Conservation (phyloP, 2,888 invertebrate genomes). For the Hybos culiciformis region DNA sequence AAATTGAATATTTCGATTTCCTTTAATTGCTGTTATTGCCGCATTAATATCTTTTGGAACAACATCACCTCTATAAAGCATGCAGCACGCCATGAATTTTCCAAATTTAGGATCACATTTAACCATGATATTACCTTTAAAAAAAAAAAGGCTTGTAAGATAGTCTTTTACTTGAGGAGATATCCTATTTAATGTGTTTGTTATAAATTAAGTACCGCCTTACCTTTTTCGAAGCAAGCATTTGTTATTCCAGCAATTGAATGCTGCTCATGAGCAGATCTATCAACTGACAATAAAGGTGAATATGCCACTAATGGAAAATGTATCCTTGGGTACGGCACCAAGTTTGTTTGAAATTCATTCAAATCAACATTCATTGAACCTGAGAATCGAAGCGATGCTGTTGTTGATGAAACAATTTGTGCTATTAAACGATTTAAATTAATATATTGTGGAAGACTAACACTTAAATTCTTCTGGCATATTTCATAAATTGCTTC, state of each 20-base stretch:
- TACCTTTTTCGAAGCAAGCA: conserved; percentile 77
- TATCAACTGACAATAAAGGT: conserved; percentile 25
- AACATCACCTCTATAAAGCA: conserved; percentile 80
- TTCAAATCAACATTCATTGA: conserved; percentile 78
- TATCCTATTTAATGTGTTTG: too few relatives aligned
- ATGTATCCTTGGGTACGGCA: conserved; percentile 86
- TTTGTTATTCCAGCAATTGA: conserved; percentile 63
- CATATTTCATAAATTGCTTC: conserved; percentile 94
- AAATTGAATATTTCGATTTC: conserved; percentile 64
- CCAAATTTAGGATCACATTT: conserved; percentile 73
- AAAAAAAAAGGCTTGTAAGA: too few relatives aligned
- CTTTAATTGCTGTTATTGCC: conserved; percentile 65
- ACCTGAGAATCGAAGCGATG: conserved; percentile 75
- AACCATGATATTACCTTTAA: conserved; percentile 85
- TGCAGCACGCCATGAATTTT: conserved; percentile 82
- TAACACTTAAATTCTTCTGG: conserved; percentile 65
- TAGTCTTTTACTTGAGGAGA: too few relatives aligned
- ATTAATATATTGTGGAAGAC: conserved; percentile 53
- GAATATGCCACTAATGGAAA: conserved; percentile 33
- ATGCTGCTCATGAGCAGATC: conserved; percentile 28
- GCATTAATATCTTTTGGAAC: conserved; percentile 80
- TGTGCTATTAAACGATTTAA: conserved; percentile 57
- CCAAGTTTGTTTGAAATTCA: conserved; percentile 83
- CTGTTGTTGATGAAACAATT: conserved; percentile 76
- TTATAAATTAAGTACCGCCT: too few relatives aligned